A percentile compares a stretch with the other conserved stretches of the same genome.
These are phyloP conservation scores for Hemithea aestivaria DNA, from an alignment of 2,888 invertebrate genomes.

Conservation along the genomic window DNA sequence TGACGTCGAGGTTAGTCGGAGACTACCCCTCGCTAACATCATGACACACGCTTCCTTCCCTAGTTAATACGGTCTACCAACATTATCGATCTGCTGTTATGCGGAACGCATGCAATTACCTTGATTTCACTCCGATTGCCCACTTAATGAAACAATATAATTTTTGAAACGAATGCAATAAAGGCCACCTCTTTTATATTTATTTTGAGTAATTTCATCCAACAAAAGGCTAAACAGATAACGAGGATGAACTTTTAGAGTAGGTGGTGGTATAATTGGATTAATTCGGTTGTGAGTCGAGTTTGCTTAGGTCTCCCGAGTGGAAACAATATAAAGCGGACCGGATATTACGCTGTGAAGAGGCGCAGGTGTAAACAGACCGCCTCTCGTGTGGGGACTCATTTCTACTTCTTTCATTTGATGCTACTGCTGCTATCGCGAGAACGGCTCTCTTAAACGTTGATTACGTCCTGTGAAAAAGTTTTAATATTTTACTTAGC, in stretches of 20 bases:
- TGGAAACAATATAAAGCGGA: conserved; percentile 67
- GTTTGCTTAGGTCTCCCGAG: conserved; percentile 66
- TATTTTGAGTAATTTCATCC: conserved; percentile 26
- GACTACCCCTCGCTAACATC: not conserved
- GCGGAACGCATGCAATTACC: no score
- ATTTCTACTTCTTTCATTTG: conserved; percentile 59
- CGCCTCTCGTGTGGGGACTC: conserved; percentile 45
- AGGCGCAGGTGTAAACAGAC: conserved; percentile 65
- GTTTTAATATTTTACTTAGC: not conserved
- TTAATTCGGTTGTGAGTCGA: conserved; percentile 58
- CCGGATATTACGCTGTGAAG: conserved; percentile 72
- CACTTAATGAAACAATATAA: no score
- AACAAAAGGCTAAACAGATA: conserved; percentile 36
- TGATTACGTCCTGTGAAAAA: conserved; percentile 14
- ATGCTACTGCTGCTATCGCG: conserved; percentile 13
- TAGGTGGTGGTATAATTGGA: conserved; percentile 61
- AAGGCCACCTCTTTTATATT: conserved; percentile 4
- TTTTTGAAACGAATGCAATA: no score
- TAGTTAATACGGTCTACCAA: no score
- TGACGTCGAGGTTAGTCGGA: conserved; percentile 84
- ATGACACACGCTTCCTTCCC: not conserved
- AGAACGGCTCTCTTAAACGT: conserved; percentile 8
- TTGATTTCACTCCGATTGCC: no score
- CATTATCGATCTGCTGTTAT: no score
- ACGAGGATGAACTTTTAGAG: conserved; percentile 46